phyloP scores from a whole-genome alignment of 1,140 invertebrate genomes.

The Drosophila serrata region DNA sequence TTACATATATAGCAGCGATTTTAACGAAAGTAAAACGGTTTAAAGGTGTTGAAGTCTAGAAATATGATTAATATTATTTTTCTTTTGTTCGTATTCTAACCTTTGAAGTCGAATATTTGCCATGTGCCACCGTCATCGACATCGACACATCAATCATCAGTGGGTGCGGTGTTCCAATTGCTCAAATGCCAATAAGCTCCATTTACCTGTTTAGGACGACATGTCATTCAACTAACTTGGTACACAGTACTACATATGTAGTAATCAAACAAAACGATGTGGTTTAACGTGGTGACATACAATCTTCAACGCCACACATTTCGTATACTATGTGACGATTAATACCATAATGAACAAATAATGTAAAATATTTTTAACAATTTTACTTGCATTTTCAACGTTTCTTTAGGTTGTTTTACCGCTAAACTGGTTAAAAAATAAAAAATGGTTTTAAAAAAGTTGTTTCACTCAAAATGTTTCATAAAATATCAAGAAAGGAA shows the following conservation, averaged over 20 bases:
- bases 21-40: too few relatives aligned
- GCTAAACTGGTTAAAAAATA: too few relatives aligned
- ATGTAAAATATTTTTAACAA: background rate
- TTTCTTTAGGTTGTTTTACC: background rate
- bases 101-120: slow-evolving; percentile 27
- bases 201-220: background rate
- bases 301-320: too few relatives aligned
- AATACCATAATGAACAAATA: background rate
- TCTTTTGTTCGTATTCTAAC: slow-evolving; percentile 52
- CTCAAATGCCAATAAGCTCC: background rate
- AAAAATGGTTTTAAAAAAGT: too few relatives aligned
- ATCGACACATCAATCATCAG: slow-evolving; percentile 47
- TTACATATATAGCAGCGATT: background rate
- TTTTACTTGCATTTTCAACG: background rate
- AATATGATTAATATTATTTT: slow-evolving; percentile 4
- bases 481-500: too few relatives aligned
- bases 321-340: too few relatives aligned
- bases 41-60: background rate
- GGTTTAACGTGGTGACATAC: background rate
- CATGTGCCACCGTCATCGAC: slow-evolving; percentile 6
- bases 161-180: slow-evolving; percentile 12
- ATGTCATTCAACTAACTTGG: background rate
- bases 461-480: too few relatives aligned
- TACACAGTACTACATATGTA: background rate
- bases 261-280: background rate